Percentiles rank a stretch among this genome's conserved stretches.
phyloP scores from a whole-genome alignment of 2,797 vertebrate genomes.

The Onychomys leucogaster region DNA sequence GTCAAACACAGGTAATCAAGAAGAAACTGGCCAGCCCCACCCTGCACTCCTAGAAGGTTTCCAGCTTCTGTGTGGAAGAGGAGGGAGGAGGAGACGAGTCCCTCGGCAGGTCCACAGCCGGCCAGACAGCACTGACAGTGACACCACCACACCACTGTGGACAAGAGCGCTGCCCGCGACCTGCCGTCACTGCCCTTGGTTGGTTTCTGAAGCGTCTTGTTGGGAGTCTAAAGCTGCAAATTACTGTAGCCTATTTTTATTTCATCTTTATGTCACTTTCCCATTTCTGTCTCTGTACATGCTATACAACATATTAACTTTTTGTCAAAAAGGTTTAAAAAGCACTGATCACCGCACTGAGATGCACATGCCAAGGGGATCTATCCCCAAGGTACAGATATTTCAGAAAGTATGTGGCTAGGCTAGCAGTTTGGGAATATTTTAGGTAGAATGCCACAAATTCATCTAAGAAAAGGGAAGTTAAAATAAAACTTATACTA shows the following conservation, averaged over 20 bases:
- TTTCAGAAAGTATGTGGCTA: neutral
- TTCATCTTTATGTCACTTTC: conserved; percentile 4
- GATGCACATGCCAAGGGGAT: neutral
- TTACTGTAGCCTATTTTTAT: conserved; percentile 11
- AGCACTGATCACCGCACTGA: neutral
- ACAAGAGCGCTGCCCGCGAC: neutral
- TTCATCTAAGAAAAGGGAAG: conserved; percentile 49
- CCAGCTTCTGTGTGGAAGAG: neutral
- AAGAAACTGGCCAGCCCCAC: neutral
- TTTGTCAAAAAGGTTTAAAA: conserved; percentile 23
- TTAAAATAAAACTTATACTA: conserved; percentile 6
- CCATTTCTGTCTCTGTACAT: neutral
- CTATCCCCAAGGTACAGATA: neutral
- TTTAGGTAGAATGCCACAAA: conserved; percentile 23
- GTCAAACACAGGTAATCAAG: neutral
- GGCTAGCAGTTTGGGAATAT: neutral
- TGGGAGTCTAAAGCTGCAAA: neutral
- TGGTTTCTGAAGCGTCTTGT: neutral
- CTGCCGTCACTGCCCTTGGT: neutral
- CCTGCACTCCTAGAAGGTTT: neutral
- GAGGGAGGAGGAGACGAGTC: neutral
- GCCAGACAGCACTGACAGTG: neutral
- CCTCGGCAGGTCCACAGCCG: neutral
- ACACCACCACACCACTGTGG: neutral
- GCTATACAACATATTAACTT: neutral